A percentile compares a stretch with the other conserved stretches of the same genome.
These are phyloP conservation scores for Galbula dea DNA, from an alignment of 2,113 vertebrate species.

Conservation along the genomic window DNA sequence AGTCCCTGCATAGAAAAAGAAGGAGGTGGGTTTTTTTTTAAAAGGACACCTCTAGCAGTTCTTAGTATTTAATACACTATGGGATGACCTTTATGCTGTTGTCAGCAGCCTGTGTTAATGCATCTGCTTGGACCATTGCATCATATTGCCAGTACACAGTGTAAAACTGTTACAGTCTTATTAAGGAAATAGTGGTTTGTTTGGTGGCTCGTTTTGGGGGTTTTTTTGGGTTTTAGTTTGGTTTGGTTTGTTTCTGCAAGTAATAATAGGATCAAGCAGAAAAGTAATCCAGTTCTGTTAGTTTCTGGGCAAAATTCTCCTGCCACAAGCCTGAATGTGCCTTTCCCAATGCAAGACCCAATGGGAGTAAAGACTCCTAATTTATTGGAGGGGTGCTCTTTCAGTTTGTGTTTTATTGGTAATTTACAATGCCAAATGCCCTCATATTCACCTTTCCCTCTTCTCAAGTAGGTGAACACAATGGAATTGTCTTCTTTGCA, in stretches of 20 bases:
- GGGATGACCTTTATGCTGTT: not conserved
- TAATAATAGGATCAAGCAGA: not conserved
- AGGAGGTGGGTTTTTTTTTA: accelerated
- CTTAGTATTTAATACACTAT: not conserved
- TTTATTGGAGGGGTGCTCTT: slow-evolving; percentile 60
- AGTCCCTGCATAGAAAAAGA: not conserved
- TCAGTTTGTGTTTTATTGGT: slow-evolving; percentile 65
- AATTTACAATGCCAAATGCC: slow-evolving; percentile 72
- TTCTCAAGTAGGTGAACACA: slow-evolving; percentile 76
- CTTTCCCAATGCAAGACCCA: not conserved
- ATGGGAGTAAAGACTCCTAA: slow-evolving; percentile 29
- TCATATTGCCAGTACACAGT: not conserved
- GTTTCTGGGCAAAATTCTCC: not conserved
- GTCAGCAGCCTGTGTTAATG: not conserved
- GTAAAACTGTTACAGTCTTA: not conserved
- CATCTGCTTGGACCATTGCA: not conserved
- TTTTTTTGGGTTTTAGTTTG: no score
- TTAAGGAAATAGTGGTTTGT: not conserved
- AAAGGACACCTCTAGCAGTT: not conserved
- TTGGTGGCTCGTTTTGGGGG: no score
- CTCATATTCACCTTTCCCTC: slow-evolving; percentile 73
- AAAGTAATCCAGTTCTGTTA: not conserved
- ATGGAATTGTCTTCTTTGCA: slow-evolving; percentile 68
- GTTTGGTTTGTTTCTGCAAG: not conserved
- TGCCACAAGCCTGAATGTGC: not conserved